These are phyloP conservation scores for Argentina silus DNA, from an alignment of 2,797 vertebrate genomes.

Conservation along the genomic window DNA sequence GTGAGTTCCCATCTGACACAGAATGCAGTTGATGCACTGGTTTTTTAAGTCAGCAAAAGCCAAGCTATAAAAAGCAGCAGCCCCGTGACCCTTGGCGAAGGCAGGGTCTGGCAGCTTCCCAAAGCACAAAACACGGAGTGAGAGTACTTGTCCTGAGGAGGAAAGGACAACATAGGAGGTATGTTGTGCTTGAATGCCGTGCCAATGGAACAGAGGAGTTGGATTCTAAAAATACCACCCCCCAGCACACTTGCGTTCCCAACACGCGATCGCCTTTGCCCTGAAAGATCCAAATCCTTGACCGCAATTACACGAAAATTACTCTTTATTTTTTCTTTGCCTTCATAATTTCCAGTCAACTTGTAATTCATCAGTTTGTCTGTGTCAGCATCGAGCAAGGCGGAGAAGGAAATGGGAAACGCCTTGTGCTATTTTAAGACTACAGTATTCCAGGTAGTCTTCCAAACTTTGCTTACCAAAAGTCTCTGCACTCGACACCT, in stretches of 20 bases:
- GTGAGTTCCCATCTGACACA: constrained; percentile 17
- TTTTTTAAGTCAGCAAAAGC: constrained; percentile 32
- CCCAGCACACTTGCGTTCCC: constrained; percentile 57
- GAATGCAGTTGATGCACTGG: constrained; percentile 16
- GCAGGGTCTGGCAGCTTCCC: constrained; percentile 60
- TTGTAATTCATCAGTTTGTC: constrained; percentile 75
- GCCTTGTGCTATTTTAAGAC: constrained; percentile 74
- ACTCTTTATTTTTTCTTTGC: constrained; percentile 68
- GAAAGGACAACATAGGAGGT: constrained; percentile 76
- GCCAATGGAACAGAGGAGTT: constrained; percentile 68
- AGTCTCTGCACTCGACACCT: constrained; percentile 66
- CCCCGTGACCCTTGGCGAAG: constrained; percentile 65
- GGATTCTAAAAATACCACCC: constrained; percentile 76
- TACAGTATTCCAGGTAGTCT: constrained; percentile 73
- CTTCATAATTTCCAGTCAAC: constrained; percentile 81
- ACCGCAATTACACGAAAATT: constrained; percentile 77
- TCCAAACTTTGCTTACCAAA: constrained; percentile 69
- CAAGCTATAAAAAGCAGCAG: constrained; percentile 60
- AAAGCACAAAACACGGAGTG: constrained; percentile 60
- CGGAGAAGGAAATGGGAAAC: constrained; percentile 61
- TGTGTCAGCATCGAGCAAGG: constrained; percentile 68
- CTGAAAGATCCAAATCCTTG: constrained; percentile 62
- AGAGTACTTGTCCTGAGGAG: constrained; percentile 68
- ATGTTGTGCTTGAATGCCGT: constrained; percentile 71
- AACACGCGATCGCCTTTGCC: constrained; percentile 55